Evolutionary conservation across 1,140 invertebrate genomes (phyloP), one percentile per base, ranked within the genome.

Genomic region (Drosophila elegans): DNA sequence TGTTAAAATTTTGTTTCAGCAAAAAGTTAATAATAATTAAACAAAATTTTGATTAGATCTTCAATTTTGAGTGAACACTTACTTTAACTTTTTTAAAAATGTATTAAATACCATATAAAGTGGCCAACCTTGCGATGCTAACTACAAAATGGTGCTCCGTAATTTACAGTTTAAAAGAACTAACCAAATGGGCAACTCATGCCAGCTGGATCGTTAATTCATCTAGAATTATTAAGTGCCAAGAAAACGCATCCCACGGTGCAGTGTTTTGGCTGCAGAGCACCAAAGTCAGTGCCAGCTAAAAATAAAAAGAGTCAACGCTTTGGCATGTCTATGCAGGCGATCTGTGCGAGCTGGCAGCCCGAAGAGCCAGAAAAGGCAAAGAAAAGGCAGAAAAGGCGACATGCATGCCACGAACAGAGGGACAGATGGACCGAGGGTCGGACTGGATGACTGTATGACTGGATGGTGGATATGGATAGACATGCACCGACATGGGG

Each of bases 251-350:
- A 12, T 1, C 36, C 61, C 82, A 86, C 48, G 52, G 83, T 86
- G 75, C 83, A 29, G 13, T 51, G 27, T 21, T 52, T 21, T 12
- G 29, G 29, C 34, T 29, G 29, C 39, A 41, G 13, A 38, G 57
- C 32, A 54, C 71, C 83, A 75, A 88, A 86, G 78, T 75, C 74
- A 78, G 53, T 63, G 83, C 69, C 83, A 88, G 83, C 79, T 89
- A 84, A 88, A 88, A 88, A 88, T 89, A 80, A 88, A 86, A 88
- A 89, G 80, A 88, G 84, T 88, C 84, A 83, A 89, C 75, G 83
- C 79, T 89, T 80, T 56, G 80, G 80, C 84, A 83, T 88, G 84
- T 80, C 84, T 88, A 89, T 74, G 76, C 64, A 71, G 44, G 52
- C 72, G 80, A 89, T 83, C 78, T 72, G 66, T 72, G 64, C 48